Evolutionary conservation across 1,140 invertebrate genomes (phyloP), one percentile per base, ranked within the genome.

Genomic region (Plodia interpunctella): DNA sequence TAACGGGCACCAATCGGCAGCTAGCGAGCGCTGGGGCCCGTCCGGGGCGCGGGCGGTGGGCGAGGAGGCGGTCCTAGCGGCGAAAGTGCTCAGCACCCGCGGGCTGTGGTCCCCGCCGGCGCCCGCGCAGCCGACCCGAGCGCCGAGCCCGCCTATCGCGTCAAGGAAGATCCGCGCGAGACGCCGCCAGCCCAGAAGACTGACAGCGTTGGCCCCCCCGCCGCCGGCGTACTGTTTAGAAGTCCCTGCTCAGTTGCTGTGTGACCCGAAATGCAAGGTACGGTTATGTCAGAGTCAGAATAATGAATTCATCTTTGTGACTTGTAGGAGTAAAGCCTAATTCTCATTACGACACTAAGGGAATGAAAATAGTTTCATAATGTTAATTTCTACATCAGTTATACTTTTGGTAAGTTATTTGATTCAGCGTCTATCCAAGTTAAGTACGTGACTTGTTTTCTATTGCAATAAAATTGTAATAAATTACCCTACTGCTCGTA

Each of bases 11-110:
- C 73, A 52, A 82, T 88, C 76, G 83, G 78, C 86, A 88, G 86
- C 76, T 88, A 88, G 86, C 83, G 86, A 76, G 83, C 86, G 80
- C 81, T 85, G 80, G 78, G 77, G 70, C 74, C 71, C 79, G 73
- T 68, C 55, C 63, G 75, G 67, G 58, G 74, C 73, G 71, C 64
- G 72, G 52, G 68, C 72, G 60, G 64, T 64, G 63, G 70, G 65
- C 35, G 85, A 81, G 62, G 83, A 87, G 68, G 78, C 81, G 44
- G 70, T 63, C 6, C 59, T 88, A 18, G 80, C 78, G 44, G 83
- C 81, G n/a, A 70, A 72, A 10, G 72, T 88, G 49, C 76, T 70
- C 19, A 76, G 77, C 51, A 80, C 84, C 5, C 72, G 77, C 1
- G 38, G 68, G 0, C 66, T 88, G 25, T 88, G 86, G 86, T 67